These are phyloP conservation scores for Cephalotes varians DNA, from an alignment of 2,888 invertebrate species.

Conservation along the genomic window DNA sequence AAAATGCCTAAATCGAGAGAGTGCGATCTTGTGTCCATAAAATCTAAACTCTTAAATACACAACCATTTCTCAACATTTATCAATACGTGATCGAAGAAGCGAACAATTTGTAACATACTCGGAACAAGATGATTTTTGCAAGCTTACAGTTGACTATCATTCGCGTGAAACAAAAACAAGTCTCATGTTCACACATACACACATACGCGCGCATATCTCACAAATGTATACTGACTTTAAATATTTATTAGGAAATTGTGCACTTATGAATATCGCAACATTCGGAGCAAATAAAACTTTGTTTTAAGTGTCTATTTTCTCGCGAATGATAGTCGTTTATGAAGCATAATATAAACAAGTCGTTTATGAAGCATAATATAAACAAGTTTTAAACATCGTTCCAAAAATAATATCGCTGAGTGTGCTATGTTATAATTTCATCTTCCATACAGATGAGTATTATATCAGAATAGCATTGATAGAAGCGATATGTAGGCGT, in stretches of 20 bases:
- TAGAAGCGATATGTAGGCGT: slow-evolving; percentile 39
- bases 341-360: neutral
- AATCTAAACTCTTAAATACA: slow-evolving; percentile 56
- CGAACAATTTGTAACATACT: slow-evolving; percentile 14
- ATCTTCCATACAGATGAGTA: neutral
- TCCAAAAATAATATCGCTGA: slow-evolving; percentile 6
- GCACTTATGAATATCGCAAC: neutral
- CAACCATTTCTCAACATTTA: slow-evolving; percentile 59
- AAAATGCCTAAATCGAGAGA: slow-evolving; percentile 21
- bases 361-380: neutral
- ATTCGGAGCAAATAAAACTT: slow-evolving; percentile 3
- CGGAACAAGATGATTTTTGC: neutral
- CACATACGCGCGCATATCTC: neutral
- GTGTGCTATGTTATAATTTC: neutral
- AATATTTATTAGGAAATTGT: slow-evolving; percentile 21
- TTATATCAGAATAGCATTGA: slow-evolving; percentile 33
- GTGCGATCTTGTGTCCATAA: slow-evolving; percentile 47
- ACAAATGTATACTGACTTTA: neutral
- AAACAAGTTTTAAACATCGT: neutral
- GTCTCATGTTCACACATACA: neutral
- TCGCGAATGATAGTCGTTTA: neutral
- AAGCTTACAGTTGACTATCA: slow-evolving; percentile 2
- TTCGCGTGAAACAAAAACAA: neutral
- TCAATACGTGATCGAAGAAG: slow-evolving; percentile 20
- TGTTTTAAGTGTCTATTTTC: neutral